phyloP scores from a whole-genome alignment of 2,797 vertebrate species.

The Setipinna tenuifilis region DNA sequence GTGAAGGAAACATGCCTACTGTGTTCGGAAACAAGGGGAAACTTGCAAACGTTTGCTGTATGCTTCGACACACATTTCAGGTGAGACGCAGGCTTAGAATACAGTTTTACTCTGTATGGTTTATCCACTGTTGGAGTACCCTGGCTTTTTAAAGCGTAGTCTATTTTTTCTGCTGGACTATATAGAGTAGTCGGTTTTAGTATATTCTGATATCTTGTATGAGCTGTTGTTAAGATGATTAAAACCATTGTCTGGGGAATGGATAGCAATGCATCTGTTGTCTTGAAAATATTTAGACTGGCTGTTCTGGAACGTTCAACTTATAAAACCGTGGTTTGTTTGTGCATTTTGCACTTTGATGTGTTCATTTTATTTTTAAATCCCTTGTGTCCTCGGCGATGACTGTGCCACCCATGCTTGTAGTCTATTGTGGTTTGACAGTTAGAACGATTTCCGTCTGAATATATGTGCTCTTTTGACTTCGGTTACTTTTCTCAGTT shows the following conservation, averaged over 20 bases:
- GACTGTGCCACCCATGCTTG: not conserved
- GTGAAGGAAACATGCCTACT: conserved; percentile 74
- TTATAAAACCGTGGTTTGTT: not conserved
- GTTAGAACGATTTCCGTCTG: conserved; percentile 58
- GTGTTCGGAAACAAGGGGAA: conserved; percentile 69
- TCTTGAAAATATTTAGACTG: not conserved
- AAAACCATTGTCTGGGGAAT: not conserved
- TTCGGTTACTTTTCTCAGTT: conserved; percentile 5
- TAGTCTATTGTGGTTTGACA: conserved; percentile 45
- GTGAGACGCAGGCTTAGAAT: conserved; percentile 59
- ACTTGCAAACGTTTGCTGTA: conserved; percentile 70
- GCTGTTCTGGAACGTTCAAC: not conserved
- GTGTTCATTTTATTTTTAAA: not conserved
- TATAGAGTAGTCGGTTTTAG: not conserved
- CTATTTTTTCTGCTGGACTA: not conserved
- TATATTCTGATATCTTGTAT: not conserved
- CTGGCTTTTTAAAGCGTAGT: not conserved
- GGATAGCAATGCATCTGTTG: not conserved
- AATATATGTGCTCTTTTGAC: conserved; percentile 31
- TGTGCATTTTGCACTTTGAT: not conserved
- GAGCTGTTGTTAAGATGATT: not conserved
- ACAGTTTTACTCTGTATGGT: not conserved
- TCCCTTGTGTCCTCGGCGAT: not conserved
- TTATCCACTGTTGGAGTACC: not conserved
- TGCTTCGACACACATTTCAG: conserved; percentile 73